Percentiles rank a stretch among this genome's conserved stretches.
Conservation (phyloP, 2,888 invertebrate species). For the Habroteleia sp. region DNA sequence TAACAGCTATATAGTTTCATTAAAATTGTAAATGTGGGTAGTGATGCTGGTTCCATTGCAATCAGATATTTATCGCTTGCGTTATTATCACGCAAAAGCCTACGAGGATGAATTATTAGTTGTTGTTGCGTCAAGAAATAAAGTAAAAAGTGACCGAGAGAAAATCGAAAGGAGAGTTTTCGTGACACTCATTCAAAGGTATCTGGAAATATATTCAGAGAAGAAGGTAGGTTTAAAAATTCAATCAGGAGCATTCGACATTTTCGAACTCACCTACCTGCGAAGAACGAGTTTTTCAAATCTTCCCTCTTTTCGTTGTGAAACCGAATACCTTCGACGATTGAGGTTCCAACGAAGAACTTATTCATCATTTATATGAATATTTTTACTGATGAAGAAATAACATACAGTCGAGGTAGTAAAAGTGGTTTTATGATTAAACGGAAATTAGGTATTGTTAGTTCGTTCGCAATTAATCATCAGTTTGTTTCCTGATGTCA, state of each 20-base stretch:
- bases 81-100: neutral
- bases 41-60: conserved; percentile 12
- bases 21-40: conserved; percentile 14
- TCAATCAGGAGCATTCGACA: conserved; percentile 36
- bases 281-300: conserved; percentile 29
- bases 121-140: conserved; percentile 3
- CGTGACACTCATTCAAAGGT: conserved; percentile 28
- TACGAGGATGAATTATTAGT: conserved; percentile 13
- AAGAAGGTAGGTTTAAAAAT: conserved; percentile 44
- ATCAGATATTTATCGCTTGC: neutral
- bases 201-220: conserved; percentile 4
- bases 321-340: conserved; percentile 32
- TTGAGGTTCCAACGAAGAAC: conserved; percentile 4
- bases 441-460: too few species aligned
- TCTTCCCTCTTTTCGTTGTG: conserved; percentile 24
- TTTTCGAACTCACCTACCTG: conserved; percentile 36
- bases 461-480: too few species aligned
- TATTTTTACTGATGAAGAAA: conserved; percentile 5
- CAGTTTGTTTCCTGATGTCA: too few species aligned
- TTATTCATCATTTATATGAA: neutral
- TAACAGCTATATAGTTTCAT: conserved; percentile 37
- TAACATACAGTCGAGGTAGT: too few species aligned
- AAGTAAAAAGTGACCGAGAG: conserved; percentile 6
- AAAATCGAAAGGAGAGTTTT: conserved; percentile 3
- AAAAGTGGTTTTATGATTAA: too few species aligned